These are phyloP conservation scores for Heptranchias perlo DNA, from an alignment of 2,113 vertebrate species.

Conservation along the genomic window DNA sequence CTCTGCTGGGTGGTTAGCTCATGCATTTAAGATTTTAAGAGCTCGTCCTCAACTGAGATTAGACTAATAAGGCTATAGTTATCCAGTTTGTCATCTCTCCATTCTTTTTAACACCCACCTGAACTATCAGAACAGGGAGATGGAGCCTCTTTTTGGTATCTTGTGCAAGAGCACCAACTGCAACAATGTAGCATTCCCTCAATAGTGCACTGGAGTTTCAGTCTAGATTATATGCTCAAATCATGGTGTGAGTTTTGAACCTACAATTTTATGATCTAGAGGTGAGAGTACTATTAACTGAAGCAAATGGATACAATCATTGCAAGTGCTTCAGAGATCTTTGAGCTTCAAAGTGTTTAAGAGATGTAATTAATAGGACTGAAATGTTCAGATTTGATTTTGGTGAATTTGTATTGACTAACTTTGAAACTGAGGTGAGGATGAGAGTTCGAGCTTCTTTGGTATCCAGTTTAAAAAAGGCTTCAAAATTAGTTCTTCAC, in stretches of 20 bases:
- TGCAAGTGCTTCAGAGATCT: too few species aligned
- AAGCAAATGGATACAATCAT: neutral
- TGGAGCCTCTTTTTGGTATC: neutral
- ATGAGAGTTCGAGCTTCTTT: neutral
- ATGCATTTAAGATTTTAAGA: neutral
- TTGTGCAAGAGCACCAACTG: neutral
- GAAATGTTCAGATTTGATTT: too few species aligned
- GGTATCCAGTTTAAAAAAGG: neutral
- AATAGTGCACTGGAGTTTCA: neutral
- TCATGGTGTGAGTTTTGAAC: neutral
- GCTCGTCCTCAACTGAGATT: neutral
- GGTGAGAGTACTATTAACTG: neutral
- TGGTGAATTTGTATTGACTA: neutral
- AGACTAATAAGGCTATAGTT: neutral
- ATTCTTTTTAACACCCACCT: neutral
- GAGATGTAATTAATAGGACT: too few species aligned
- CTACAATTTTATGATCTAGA: neutral
- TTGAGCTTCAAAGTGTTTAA: too few species aligned
- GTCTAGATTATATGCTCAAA: neutral
- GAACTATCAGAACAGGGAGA: neutral
- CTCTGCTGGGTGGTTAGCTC: too few species aligned
- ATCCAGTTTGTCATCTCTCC: neutral
- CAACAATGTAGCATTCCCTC: neutral
- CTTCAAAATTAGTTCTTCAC: neutral
- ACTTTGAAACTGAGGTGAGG: neutral